Base-by-base conservation (phyloP, 2,888 invertebrate genomes). In the Ichneumoninae sp. region DNA sequence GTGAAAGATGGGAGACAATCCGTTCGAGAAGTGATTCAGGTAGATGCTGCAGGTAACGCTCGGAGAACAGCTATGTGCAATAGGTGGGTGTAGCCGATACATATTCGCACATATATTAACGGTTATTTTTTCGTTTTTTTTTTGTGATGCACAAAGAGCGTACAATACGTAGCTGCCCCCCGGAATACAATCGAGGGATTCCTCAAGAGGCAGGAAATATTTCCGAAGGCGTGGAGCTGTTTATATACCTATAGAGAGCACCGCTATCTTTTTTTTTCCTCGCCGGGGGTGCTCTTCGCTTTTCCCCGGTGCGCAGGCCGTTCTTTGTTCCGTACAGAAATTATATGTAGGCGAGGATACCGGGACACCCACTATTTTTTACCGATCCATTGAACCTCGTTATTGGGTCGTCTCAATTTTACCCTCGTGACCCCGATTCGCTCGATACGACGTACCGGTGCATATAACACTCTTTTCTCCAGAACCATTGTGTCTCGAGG, bases 361-460 rank as follows among this genome's bases (percentile, higher is more conserved):
- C 73, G 85, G 66, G 70, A 75, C 79, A 82, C 79, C 83, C 78
- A 65, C 75, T 22, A 65, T 77, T 77, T 44, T 78, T 40, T 22
- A 70, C 63, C 76, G 81, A 87, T 83, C 85, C 63, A 86, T 87
- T 82, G 77, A 83, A 77, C 83, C 68, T 50, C 74, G 79, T 86
- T 82, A 87, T 86, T 80, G 86, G 87, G 81, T 33, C 86, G 79
- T 80, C 85, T 85, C 85, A 75, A 86, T 89, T 88, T 90, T 91
- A 91, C 89, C 90, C 91, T 85, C 89, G 88, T 91, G 92, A 92
- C 92, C 92, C 87, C 89, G 88, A 90, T 92, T 89, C 87, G 52
- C 81, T 85, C 85, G 16, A 36, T 50, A 50, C 66, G 26, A 30
- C n/a, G 50, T 26, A 70, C 26, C 44, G 22, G 30, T n/a, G 40